Evolutionary conservation across 1,140 invertebrate genomes (phyloP).

Genomic region (Heterodera schachtii): DNA sequence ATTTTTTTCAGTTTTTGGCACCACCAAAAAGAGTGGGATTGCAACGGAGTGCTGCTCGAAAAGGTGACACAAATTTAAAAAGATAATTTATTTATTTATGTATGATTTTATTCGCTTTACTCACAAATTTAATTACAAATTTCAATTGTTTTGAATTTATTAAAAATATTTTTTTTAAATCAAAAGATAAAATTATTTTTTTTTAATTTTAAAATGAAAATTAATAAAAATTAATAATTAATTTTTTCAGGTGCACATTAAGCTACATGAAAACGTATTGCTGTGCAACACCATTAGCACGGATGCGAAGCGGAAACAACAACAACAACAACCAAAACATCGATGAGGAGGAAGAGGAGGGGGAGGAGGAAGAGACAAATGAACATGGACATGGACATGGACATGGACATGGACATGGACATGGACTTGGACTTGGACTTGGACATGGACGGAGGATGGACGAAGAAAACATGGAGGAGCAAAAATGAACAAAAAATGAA

Average conservation of each 20-base stretch:
- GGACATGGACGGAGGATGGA: not conserved
- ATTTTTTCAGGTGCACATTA: constrained; percentile 2
- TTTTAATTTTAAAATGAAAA: not conserved
- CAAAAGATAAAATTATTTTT: too few relatives aligned
- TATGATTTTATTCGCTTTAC: too few relatives aligned
- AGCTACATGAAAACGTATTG: constrained; percentile 32
- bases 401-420: too few relatives aligned
- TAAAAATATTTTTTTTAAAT: too few relatives aligned
- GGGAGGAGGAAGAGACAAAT: not conserved
- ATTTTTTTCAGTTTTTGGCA: constrained; percentile 17
- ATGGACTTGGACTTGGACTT: too few relatives aligned
- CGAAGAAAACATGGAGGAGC: not conserved
- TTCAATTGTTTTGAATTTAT: too few relatives aligned
- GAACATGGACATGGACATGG: not conserved
- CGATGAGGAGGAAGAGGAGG: too few relatives aligned
- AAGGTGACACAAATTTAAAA: constrained; percentile 9
- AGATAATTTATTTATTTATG: too few relatives aligned
- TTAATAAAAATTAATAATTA: not conserved
- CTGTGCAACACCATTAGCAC: not conserved
- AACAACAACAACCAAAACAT: too few relatives aligned
- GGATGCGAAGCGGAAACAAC: too few relatives aligned
- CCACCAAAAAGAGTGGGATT: constrained; percentile 27
- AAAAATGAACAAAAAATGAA: not conserved
- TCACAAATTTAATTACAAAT: too few relatives aligned
- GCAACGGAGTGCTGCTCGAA: constrained; percentile 34